Base-by-base conservation (phyloP, 2,113 vertebrate species). In the Cephalopholis sonnerati region DNA sequence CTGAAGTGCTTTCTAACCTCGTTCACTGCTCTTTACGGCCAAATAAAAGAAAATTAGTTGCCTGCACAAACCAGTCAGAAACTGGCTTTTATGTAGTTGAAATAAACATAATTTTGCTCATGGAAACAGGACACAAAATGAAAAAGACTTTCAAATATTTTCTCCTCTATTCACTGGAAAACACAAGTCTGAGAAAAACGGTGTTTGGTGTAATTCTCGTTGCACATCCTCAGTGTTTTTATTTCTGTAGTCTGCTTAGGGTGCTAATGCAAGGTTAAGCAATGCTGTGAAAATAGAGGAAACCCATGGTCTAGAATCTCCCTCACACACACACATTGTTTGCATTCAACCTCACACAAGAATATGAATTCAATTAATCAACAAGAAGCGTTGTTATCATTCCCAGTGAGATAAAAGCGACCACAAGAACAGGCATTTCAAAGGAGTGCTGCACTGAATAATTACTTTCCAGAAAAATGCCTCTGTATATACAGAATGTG, bases 1-100 rank as follows among this genome's bases (percentile, higher is more conserved):
- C 75, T 77, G 77, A 77, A 90, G 87, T 79, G 83, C 85, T 86
- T 85, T 89, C 83, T 74, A 84, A 80, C 87, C 85, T 85, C 73
- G 64, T 75, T 78, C 27, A 2, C 68, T 85, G 79, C 82, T 77
- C 66, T 87, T 79, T 46, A 54, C 81, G 4, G 41, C 53, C 24
- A 73, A 89, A 87, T 87, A 84, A 74, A 72, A 74, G 46, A 63
- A 76, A 70, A 89, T 63, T 8, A 59, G 64, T 70, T 7, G 12
- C 54, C 25, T 41, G 48, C 44, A 7, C 44, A 62, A 78, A 69
- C 27, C 77, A 24, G 46, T n/a, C 29, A 48, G 36, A 65, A 74
- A 41, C 32, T 12, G 18, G 24, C 29, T 69, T 54, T 41, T 22
- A 66, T 53, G 1, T 17, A 16, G 39, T n/a, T 11, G 20, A 41